Conservation (phyloP, 2,113 vertebrate species). For the Heptranchias perlo region DNA sequence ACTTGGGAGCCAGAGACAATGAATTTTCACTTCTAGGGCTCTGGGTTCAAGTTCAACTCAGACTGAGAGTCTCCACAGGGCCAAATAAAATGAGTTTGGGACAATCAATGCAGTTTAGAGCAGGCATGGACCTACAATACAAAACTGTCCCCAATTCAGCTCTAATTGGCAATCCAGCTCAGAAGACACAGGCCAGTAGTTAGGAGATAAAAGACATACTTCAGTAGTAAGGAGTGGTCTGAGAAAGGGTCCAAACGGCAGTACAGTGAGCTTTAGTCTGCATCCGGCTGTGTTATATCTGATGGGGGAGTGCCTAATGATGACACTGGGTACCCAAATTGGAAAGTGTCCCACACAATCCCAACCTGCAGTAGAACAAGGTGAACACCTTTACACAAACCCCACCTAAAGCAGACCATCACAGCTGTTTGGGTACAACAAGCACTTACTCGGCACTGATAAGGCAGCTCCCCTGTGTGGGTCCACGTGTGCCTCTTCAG, state of each 20-base stretch:
- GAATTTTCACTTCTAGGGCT: not conserved
- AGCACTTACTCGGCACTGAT: slow-evolving; percentile 43
- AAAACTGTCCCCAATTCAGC: not conserved
- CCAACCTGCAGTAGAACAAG: not conserved
- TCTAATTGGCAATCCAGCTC: not conserved
- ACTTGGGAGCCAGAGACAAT: not conserved
- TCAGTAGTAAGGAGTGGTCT: not conserved
- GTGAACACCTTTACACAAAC: not conserved
- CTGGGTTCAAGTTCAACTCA: not conserved
- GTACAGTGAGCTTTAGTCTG: not conserved
- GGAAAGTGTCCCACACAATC: not conserved
- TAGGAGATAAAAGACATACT: not conserved
- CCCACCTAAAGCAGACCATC: not conserved
- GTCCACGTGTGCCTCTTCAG: slow-evolving; percentile 45
- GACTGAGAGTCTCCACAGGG: not conserved
- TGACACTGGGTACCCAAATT: not conserved
- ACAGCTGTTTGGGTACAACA: slow-evolving; percentile 8
- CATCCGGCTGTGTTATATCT: not conserved
- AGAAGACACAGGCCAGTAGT: not conserved
- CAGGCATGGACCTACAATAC: not conserved
- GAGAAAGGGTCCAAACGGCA: not conserved
- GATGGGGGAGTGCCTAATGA: not conserved
- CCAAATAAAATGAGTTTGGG: not conserved
- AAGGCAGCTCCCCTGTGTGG: slow-evolving; percentile 45
- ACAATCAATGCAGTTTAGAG: not conserved